Evolutionary conservation across 2,888 invertebrate genomes (phyloP), one percentile per base, ranked within the genome.

Genomic region (Temnothorax rugatulus): DNA sequence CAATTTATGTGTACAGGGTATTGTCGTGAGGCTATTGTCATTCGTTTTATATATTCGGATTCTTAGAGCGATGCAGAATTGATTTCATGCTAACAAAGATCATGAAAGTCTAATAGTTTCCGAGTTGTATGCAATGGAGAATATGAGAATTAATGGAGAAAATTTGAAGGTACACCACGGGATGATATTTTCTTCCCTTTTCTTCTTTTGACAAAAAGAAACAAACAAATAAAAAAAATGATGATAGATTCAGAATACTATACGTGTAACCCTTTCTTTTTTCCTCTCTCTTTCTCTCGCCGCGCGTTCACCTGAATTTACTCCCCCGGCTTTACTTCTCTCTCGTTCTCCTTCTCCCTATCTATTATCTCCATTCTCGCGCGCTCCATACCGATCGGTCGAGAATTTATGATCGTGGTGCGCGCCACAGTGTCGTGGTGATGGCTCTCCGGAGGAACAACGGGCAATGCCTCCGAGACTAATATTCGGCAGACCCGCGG

Each of bases 381-480:
- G 69, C 68, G 68, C 44, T 69, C 82, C 63, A 57, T 69, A 38
- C 57, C 61, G 57, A 71, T 83, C 71, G 68, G 15, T 52, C 4
- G 59, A 34, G 68, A 76, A 88, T 88, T 84, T 85, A 88, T 71
- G 87, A 64, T 71, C 85, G 71, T 63, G 77, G 73, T 86, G 84
- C 61, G 76, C 84, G 79, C 63, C 76, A 73, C 77, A 69, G 87
- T 75, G 88, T 81, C 89, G 44, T 25, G 85, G 82, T 83, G 87
- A 88, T 88, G 89, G 84, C 84, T 74, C 89, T 88, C 88, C 57
- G 52, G 89, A 88, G 89, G 81, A 87, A 87, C 85, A 85, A 83
- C 86, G 82, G 38, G 34, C 76, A 63, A 83, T 86, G 59, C 84
- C 82, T 59, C 61, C 63, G 89, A 84, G 89, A 87, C 87, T 87